Conservation (phyloP, 2,888 invertebrate species). For the Eristalis intricaria region DNA sequence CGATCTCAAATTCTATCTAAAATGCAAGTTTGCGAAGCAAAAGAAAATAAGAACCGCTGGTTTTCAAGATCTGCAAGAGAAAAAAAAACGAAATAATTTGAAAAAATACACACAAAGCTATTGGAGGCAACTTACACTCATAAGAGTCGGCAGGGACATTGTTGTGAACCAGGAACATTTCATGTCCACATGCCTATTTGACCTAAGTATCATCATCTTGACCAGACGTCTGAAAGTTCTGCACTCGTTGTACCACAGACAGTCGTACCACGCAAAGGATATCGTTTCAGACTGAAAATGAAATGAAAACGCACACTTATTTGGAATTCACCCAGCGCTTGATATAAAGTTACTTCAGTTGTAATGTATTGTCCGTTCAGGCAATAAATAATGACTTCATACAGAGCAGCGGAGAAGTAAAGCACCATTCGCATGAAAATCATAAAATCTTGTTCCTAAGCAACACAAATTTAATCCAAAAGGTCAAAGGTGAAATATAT, state of each 20-base stretch:
- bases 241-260: constrained; percentile 76
- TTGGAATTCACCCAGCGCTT: not conserved
- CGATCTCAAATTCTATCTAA: constrained; percentile 1
- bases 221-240: constrained; percentile 75
- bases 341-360: constrained; percentile 33
- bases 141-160: constrained; percentile 77
- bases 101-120: not conserved
- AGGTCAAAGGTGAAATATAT: not conserved
- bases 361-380: constrained; percentile 77
- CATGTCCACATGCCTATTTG: constrained; percentile 74
- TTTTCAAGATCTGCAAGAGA: constrained; percentile 75
- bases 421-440: constrained; percentile 74
- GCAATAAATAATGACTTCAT: constrained; percentile 77
- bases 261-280: constrained; percentile 75
- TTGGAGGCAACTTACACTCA: constrained; percentile 74
- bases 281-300: constrained; percentile 74
- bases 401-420: constrained; percentile 76
- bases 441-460: constrained; percentile 28
- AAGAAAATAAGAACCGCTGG: constrained; percentile 78
- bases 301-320: not conserved
- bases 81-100: not conserved
- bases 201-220: constrained; percentile 78
- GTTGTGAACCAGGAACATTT: constrained; percentile 78
- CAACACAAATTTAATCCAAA: not conserved
- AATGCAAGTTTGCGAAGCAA: constrained; percentile 75